phyloP scores from a whole-genome alignment of 2,888 invertebrate genomes.

The Stramonita haemastoma region DNA sequence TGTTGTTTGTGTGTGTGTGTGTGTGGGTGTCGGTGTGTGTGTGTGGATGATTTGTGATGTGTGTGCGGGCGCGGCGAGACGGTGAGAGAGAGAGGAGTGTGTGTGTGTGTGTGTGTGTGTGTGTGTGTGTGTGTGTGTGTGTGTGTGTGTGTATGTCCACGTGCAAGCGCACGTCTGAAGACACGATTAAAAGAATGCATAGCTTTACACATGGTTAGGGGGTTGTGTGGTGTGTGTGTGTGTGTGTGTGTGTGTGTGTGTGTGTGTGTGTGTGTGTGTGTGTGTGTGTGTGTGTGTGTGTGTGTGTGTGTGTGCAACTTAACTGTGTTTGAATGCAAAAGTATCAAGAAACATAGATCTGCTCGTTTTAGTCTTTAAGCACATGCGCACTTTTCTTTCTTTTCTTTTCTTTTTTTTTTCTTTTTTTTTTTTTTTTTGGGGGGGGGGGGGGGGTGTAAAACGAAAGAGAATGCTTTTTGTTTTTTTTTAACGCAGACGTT shows the following conservation, averaged over 20 bases:
- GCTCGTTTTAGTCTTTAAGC: no score
- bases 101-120: slow-evolving; percentile 14
- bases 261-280: slow-evolving; percentile 6
- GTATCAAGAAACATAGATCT: no score
- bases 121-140: slow-evolving; percentile 12
- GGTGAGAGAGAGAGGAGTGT: no score
- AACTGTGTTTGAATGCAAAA: no score
- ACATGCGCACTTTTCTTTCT: neutral
- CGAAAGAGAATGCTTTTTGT: no score
- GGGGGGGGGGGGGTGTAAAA: no score
- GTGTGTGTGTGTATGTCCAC: neutral
- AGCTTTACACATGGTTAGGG: neutral
- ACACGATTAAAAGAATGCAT: neutral
- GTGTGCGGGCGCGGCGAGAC: neutral
- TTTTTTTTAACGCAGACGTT: no score
- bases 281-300: neutral
- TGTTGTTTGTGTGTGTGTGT: slow-evolving; percentile 14
- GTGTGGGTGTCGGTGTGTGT: slow-evolving; percentile 11
- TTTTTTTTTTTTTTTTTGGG: neutral
- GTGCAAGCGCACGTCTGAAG: neutral
- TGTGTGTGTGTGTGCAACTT: no score
- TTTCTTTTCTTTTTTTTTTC: neutral
- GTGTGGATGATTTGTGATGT: neutral
- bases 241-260: slow-evolving; percentile 25
- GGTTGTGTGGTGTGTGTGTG: neutral